phyloP scores from a whole-genome alignment of 2,888 invertebrate species.

The Meloe dianella region DNA sequence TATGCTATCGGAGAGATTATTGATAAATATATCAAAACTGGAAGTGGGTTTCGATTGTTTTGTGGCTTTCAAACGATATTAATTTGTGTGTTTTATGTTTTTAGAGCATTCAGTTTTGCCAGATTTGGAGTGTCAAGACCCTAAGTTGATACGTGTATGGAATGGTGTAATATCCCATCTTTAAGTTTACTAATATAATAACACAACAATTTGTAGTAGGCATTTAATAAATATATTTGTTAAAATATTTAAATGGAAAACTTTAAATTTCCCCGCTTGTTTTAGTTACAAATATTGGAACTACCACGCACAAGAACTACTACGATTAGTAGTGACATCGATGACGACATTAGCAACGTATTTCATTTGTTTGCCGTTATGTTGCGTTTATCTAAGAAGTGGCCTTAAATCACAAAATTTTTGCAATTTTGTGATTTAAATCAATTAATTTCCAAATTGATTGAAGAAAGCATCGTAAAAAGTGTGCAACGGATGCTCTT shows the following conservation, averaged over 20 bases:
- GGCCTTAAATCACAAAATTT: background rate
- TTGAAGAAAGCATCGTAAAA: background rate
- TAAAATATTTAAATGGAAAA: background rate
- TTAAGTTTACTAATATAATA: background rate
- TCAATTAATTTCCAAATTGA: background rate
- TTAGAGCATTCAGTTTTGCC: background rate
- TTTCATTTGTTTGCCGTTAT: background rate
- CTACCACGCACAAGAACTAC: background rate
- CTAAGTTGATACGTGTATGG: background rate
- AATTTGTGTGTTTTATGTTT: background rate
- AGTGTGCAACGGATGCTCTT: background rate
- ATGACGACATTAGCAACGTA: background rate
- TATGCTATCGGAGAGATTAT: constrained; percentile 26
- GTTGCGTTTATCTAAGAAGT: background rate
- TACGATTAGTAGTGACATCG: no score
- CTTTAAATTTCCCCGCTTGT: background rate
- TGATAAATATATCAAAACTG: background rate
- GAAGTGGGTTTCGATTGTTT: background rate
- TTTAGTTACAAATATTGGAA: background rate
- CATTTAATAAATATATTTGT: no score
- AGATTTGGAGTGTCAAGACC: background rate
- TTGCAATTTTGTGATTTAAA: background rate
- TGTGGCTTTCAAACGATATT: background rate
- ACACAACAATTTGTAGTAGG: background rate
- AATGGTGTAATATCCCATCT: background rate